Percentiles rank a stretch among this genome's conserved stretches.
phyloP scores from a whole-genome alignment of 2,797 vertebrate species.

The Anisognathus igniventris region DNA sequence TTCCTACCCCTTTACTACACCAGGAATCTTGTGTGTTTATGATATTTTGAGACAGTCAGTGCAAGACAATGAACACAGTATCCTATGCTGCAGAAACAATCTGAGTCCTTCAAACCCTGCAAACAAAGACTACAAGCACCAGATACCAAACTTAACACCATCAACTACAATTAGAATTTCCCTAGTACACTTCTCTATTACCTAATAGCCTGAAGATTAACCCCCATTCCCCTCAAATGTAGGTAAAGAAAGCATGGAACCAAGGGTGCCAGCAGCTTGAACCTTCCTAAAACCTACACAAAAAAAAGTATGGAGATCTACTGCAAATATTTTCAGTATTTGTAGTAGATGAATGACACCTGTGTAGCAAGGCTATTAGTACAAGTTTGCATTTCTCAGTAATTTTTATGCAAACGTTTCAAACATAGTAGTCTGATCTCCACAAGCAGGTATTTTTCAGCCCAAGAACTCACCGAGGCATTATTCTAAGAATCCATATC shows the following conservation, averaged over 20 bases:
- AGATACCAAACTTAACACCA: background rate
- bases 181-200: background rate
- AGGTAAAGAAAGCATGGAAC: background rate
- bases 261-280: background rate
- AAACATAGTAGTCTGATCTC: background rate
- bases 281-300: background rate
- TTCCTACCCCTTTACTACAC: background rate
- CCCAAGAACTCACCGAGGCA: background rate
- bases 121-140: background rate
- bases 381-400: background rate
- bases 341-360: background rate
- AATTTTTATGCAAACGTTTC: background rate
- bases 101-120: background rate
- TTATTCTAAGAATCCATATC: background rate
- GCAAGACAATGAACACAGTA: background rate
- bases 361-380: background rate
- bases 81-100: background rate
- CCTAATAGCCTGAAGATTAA: background rate
- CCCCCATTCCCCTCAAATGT: background rate
- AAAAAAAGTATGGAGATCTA: background rate
- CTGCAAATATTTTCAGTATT: background rate
- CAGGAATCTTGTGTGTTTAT: background rate
- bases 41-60: background rate
- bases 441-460: background rate
- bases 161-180: background rate